Evolutionary conservation across 2,888 invertebrate species (phyloP).

Genomic region (Diabrotica balteata): DNA sequence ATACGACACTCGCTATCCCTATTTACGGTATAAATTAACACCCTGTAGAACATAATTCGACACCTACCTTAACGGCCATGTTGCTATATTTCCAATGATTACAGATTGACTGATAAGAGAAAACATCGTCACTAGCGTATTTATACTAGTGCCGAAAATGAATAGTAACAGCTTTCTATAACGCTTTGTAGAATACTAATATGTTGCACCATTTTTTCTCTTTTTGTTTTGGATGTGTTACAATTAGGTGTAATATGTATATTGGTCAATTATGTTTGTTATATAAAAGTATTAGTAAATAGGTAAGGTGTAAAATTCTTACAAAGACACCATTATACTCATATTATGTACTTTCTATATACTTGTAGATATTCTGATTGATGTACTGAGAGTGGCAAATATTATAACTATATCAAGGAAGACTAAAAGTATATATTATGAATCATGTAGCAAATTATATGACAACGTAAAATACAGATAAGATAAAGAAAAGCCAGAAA

Average conservation of each 20-base stretch:
- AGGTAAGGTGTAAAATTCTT: not conserved
- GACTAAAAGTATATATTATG: no score
- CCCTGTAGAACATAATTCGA: not conserved
- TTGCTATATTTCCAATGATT: slow-evolving; percentile 24
- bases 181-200: slow-evolving; percentile 38
- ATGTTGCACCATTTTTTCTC: slow-evolving; percentile 37
- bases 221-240: slow-evolving; percentile 20
- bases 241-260: slow-evolving; percentile 5
- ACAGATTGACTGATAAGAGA: slow-evolving; percentile 47
- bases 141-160: slow-evolving; percentile 42
- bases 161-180: slow-evolving; percentile 44
- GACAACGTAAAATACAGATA: no score
- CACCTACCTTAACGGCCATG: slow-evolving; percentile 46
- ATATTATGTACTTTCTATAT: no score
- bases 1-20: not conserved
- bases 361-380: no score
- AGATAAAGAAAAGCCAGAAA: no score
- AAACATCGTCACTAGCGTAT: slow-evolving; percentile 36
- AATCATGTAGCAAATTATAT: no score
- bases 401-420: no score
- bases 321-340: no score
- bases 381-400: no score
- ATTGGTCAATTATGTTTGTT: slow-evolving; percentile 11
- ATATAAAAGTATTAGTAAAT: slow-evolving; percentile 7
- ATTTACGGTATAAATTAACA: slow-evolving; percentile 7